phyloP scores from a whole-genome alignment of 2,888 invertebrate genomes.

The Clusia tigrina region DNA sequence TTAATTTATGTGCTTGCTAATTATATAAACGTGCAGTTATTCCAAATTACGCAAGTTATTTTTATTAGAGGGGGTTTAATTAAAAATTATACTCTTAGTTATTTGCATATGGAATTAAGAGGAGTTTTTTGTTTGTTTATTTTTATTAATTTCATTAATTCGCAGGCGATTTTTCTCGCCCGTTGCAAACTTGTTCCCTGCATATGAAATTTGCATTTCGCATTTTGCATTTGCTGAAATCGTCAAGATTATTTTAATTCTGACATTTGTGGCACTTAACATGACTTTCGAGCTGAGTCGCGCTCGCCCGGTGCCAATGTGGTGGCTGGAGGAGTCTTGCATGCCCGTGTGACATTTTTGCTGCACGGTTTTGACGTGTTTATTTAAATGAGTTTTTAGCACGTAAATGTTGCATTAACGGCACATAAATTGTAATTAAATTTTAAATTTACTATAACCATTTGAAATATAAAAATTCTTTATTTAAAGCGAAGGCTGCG shows the following conservation, averaged over 20 bases:
- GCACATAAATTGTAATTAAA: not conserved
- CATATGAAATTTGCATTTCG: constrained; percentile 1
- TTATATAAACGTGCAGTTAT: too few relatives aligned
- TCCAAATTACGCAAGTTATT: too few relatives aligned
- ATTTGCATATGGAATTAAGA: too few relatives aligned
- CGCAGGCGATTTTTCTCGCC: too few relatives aligned
- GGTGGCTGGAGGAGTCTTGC: not conserved
- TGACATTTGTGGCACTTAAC: constrained; percentile 1
- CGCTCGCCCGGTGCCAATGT: not conserved
- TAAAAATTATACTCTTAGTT: too few relatives aligned
- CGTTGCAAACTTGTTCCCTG: too few relatives aligned
- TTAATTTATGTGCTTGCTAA: too few relatives aligned
- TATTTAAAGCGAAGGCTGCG: too few relatives aligned
- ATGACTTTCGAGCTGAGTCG: not conserved
- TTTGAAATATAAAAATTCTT: not conserved
- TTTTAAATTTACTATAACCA: not conserved
- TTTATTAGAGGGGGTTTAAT: too few relatives aligned
- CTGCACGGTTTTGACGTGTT: not conserved
- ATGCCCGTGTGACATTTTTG: constrained; percentile 8
- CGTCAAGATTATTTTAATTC: not conserved
- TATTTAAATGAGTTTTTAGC: not conserved
- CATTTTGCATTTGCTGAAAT: not conserved
- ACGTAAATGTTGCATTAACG: not conserved
- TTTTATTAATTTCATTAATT: too few relatives aligned
- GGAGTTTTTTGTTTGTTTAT: too few relatives aligned